A percentile compares a stretch with the other conserved stretches of the same genome.
Evolutionary conservation across 2,113 vertebrate species (phyloP).

Genomic region (Percopsis transmontana): DNA sequence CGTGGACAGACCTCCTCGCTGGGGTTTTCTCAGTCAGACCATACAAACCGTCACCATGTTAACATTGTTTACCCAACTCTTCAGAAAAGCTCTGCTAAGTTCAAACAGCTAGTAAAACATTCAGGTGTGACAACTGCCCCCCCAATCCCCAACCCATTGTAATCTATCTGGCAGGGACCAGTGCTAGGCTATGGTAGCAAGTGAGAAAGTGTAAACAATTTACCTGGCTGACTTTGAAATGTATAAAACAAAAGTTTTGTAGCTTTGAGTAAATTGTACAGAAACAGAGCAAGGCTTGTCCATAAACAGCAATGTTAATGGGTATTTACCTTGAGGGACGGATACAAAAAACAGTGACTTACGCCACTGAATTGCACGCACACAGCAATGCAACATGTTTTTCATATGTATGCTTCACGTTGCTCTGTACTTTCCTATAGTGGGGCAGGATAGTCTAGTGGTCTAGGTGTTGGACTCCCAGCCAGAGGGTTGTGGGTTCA

Average conservation of each 20-base stretch:
- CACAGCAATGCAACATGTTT: neutral
- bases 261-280: neutral
- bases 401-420: too few relatives aligned
- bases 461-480: too few relatives aligned
- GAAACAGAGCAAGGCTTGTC: neutral
- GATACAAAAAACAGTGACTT: slow-evolving; percentile 33
- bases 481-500: too few relatives aligned
- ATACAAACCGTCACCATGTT: slow-evolving; percentile 62
- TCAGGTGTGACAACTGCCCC: slow-evolving; percentile 51
- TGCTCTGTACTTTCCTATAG: too few relatives aligned
- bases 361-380: neutral
- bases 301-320: slow-evolving; percentile 19
- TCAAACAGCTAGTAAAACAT: slow-evolving; percentile 60
- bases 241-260: too few relatives aligned
- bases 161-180: too few relatives aligned
- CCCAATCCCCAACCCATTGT: neutral
- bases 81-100: slow-evolving; percentile 61
- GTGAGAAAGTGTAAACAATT: too few relatives aligned
- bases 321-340: slow-evolving; percentile 22
- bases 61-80: slow-evolving; percentile 72
- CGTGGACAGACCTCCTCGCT: slow-evolving; percentile 36
- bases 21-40: slow-evolving; percentile 63
- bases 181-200: too few relatives aligned
- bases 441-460: too few relatives aligned
- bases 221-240: too few relatives aligned